These are phyloP conservation scores for Leptinotarsa tumamoca DNA, from an alignment of 2,888 invertebrate species.

Conservation along the genomic window DNA sequence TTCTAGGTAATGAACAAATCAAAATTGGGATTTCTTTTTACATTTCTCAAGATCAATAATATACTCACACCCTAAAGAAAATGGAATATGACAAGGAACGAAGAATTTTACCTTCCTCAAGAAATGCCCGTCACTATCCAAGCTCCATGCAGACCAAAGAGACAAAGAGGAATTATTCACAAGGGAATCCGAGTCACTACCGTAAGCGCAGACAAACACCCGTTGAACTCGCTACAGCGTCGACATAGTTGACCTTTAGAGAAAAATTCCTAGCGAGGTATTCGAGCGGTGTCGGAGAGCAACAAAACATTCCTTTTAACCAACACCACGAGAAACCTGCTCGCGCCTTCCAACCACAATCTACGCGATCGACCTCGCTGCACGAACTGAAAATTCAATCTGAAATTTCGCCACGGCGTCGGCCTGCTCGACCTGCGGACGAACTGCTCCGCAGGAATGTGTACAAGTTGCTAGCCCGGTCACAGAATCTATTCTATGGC, in stretches of 20 bases:
- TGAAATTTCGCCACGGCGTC: not conserved
- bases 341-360: not conserved
- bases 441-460: constrained; percentile 3
- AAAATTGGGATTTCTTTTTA: too few relatives aligned
- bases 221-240: constrained; percentile 1
- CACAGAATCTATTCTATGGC: not conserved
- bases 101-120: not conserved
- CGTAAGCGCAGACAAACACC: not conserved
- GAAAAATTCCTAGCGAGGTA: not conserved
- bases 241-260: constrained; percentile 6
- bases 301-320: not conserved
- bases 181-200: not conserved
- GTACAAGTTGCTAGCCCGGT: not conserved
- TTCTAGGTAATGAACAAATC: not conserved
- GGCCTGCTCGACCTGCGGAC: not conserved
- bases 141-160: not conserved
- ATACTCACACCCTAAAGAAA: too few relatives aligned
- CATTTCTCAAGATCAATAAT: too few relatives aligned
- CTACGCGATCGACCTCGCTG: not conserved
- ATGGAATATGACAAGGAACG: too few relatives aligned
- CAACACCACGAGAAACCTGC: not conserved
- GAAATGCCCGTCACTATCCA: not conserved
- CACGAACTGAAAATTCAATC: not conserved
- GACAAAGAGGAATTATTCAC: not conserved
- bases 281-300: constrained; percentile 5